Evolutionary conservation across 2,113 vertebrate genomes (phyloP), one percentile per base, ranked within the genome.

Genomic region (Raja brachyura): DNA sequence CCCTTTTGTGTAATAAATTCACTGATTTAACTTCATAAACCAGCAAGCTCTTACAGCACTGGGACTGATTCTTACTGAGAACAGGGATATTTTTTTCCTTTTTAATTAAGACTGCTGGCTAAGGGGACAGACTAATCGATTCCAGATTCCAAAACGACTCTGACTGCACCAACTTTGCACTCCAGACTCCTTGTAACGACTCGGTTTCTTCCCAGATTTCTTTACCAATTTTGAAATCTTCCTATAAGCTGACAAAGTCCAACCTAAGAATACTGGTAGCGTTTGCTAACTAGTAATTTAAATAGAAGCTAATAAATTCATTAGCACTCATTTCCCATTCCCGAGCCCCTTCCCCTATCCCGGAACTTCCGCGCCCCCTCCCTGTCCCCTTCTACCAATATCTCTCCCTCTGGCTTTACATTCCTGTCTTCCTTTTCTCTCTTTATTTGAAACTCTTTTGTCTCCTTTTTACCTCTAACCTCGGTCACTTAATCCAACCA

Each of bases 101-200:
- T 88, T 88, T 88, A 88, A 88, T 88, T 88, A 88, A 88, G 59
- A 31, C 13, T 63, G 83, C n/a, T 88, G 59, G 83, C 83, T 88
- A 28, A 63, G 83, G 28, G 59, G 59, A n/a, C 63, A 59, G 59
- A 61, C 59, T 66, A 88, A 88, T 88, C 28, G 59, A 66, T 88
- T 88, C 83, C 83, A 88, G 83, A 88, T 59, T 63, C 59, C 83
- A 59, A 28, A 48, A 61, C 22, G 13, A 85, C 22, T 28, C 54
- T 28, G 81, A 85, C 59, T 85, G 25, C 25, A 85, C 81, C 16
- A 73, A 73, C 14, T 73, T 18, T 22, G 13, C 81, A 61, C 25
- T 59, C 10, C 4, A 63, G 14, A 28, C 83, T n/a, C 5, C 28
- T 10, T 16, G 59, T 59, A 88, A 61, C 13, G n/a, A 6, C 16